Evolutionary conservation across 2,797 vertebrate species (phyloP).

Genomic region (Pygocentrus nattereri): DNA sequence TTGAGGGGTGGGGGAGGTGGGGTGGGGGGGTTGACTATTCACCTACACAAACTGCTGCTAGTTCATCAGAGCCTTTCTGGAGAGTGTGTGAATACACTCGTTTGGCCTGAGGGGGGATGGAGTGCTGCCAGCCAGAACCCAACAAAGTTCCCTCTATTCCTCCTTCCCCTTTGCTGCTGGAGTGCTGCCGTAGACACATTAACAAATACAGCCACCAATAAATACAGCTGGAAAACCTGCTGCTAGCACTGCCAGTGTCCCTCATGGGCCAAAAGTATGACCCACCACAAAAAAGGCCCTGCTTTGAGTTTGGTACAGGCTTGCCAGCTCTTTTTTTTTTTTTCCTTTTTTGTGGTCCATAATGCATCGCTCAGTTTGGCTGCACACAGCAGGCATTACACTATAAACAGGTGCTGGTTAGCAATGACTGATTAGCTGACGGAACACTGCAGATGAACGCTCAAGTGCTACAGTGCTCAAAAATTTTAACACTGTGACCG

Average conservation of each 20-base stretch:
- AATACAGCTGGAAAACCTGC: slow-evolving; percentile 73
- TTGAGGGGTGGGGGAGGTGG: slow-evolving; percentile 58
- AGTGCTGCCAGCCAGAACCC: slow-evolving; percentile 68
- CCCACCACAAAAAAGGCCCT: not conserved
- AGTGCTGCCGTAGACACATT: slow-evolving; percentile 60
- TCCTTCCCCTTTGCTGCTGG: slow-evolving; percentile 46
- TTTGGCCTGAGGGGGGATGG: slow-evolving; percentile 74
- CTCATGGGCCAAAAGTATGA: slow-evolving; percentile 18
- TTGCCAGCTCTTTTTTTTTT: slow-evolving; percentile 17
- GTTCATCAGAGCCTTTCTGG: slow-evolving; percentile 75
- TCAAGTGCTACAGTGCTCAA: slow-evolving; percentile 29
- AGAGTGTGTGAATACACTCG: slow-evolving; percentile 70
- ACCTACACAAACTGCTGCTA: slow-evolving; percentile 70
- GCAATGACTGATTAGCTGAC: slow-evolving; percentile 50
- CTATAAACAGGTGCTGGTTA: slow-evolving; percentile 51
- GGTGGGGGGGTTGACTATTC: slow-evolving; percentile 70
- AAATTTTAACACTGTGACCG: slow-evolving; percentile 21
- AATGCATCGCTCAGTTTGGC: slow-evolving; percentile 56
- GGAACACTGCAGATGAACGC: slow-evolving; percentile 7
- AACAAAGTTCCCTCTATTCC: slow-evolving; percentile 79
- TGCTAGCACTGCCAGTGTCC: slow-evolving; percentile 62
- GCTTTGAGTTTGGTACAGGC: not conserved
- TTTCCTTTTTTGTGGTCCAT: slow-evolving; percentile 22
- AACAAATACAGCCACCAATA: slow-evolving; percentile 76
- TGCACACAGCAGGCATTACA: slow-evolving; percentile 56